Evolutionary conservation across 2,113 vertebrate species (phyloP), one percentile per base, ranked within the genome.

Genomic region (Aegithalos caudatus): DNA sequence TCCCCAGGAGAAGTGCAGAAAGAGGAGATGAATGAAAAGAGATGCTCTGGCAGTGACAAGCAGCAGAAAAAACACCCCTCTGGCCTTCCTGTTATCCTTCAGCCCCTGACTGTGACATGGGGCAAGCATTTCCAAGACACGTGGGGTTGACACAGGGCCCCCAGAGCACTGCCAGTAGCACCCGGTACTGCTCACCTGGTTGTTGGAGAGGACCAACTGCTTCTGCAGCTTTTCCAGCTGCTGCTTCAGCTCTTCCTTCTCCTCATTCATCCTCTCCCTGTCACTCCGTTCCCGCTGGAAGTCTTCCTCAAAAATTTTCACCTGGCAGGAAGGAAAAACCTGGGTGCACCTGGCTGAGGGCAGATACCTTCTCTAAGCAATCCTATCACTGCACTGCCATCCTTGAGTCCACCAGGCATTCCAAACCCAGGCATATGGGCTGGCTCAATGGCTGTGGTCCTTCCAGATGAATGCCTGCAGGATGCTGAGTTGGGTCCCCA

Each of bases 251-350:
- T 99, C 99, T 66, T 99, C 99, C 89, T 99, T 99, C 94, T 99
- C 99, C 95, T 99, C 99, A 8, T 99, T 99, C 99, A 99, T 99
- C 53, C 99, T 98, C 82, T 99, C 99, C 47, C 99, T 96, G 95
- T 99, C 99, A 2, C 99, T 99, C 73, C 99, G 98, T 90, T 99
- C 99, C 97, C 99, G 98, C 82, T 99, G 99, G 95, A 99, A 99
- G 88, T 99, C 99, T 85, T 99, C 99, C 95, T 99, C 99, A 4
- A 99, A 99, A 97, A 99, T 99, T 95, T 99, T 99, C 58, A 99
- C 99, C 99, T 99, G 90, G 40, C 8, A 67, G 53, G 25, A 93
- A 8, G 21, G 19, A 80, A 33, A 13, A 21, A 66, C 10, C n/a
- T 74, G 40, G 23, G 23, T 56, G 10, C 17, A 70, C 27, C 23